Percentiles rank a stretch among this genome's conserved stretches.
Evolutionary conservation across 2,113 vertebrate genomes (phyloP).

Genomic region (Neolamprologus hecqui): DNA sequence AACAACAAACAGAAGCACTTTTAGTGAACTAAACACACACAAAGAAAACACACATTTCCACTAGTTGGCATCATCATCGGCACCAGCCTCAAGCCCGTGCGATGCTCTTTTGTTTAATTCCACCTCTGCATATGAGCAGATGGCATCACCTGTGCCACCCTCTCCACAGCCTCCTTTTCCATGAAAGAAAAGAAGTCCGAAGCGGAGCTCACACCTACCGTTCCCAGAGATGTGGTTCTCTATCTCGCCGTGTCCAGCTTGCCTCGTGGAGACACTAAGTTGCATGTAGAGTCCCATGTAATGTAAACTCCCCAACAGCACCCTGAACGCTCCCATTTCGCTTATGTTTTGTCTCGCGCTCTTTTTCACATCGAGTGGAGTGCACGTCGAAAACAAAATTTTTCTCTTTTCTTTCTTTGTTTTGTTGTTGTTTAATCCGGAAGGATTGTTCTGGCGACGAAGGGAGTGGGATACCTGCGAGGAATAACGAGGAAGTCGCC

Average conservation of each 20-base stretch:
- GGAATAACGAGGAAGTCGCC: background rate
- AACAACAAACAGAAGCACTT: background rate
- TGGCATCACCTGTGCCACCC: slow-evolving; percentile 17
- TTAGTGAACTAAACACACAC: background rate
- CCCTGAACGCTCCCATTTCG: slow-evolving; percentile 80
- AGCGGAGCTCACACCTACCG: slow-evolving; percentile 69
- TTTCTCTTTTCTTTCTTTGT: background rate
- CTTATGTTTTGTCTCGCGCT: slow-evolving; percentile 33
- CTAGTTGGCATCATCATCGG: background rate
- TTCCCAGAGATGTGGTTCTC: slow-evolving; percentile 82
- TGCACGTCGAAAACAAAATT: background rate
- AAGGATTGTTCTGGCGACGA: background rate
- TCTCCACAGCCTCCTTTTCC: background rate
- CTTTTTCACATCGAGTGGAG: slow-evolving; percentile 59
- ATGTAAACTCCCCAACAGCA: slow-evolving; percentile 85
- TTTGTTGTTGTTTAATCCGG: slow-evolving; percentile 28
- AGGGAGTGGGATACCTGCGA: background rate
- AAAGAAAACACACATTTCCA: background rate
- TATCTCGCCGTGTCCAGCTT: slow-evolving; percentile 72
- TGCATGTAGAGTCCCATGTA: slow-evolving; percentile 91
- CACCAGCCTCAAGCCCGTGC: background rate
- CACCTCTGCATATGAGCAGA: slow-evolving; percentile 2
- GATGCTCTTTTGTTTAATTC: slow-evolving; percentile 25
- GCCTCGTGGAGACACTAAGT: slow-evolving; percentile 78
- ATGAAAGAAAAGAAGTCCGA: background rate